Conservation (phyloP, 2,113 vertebrate species). For the Climacteris rufus region DNA sequence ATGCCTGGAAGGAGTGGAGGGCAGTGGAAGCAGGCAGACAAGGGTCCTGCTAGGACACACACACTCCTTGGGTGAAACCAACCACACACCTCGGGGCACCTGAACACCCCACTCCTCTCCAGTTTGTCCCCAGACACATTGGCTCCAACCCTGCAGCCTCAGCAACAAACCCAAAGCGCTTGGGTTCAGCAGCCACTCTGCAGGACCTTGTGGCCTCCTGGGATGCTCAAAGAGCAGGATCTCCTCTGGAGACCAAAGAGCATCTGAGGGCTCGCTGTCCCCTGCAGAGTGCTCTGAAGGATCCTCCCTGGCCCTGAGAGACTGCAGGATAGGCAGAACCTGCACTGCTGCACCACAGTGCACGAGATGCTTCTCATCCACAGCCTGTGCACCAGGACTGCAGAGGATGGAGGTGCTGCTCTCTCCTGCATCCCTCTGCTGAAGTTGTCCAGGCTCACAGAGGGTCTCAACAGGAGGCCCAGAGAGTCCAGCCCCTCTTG, state of each 20-base stretch:
- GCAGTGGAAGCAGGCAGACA: neutral
- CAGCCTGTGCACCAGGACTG: neutral
- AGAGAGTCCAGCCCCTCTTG: neutral
- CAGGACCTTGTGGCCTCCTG: neutral
- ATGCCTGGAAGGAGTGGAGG: neutral
- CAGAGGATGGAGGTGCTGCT: neutral
- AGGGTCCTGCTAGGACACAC: neutral
- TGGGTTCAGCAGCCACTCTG: neutral
- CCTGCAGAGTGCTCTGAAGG: neutral
- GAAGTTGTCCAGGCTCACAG: neutral
- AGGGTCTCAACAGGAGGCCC: neutral
- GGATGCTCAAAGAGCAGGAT: neutral
- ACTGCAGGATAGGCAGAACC: neutral
- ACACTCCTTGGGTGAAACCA: neutral
- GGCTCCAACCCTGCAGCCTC: neutral
- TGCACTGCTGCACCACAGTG: too few species aligned
- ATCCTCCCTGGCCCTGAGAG: neutral
- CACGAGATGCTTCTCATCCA: neutral
- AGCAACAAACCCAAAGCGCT: neutral
- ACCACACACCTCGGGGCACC: neutral
- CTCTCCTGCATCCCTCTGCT: neutral
- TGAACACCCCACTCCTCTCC: neutral
- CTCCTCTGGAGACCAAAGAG: neutral
- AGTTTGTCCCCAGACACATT: neutral
- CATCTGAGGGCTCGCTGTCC: neutral